Percentiles rank a stretch among this genome's conserved stretches.
Conservation (phyloP, 2,888 invertebrate genomes). For the Thelaira solivaga region DNA sequence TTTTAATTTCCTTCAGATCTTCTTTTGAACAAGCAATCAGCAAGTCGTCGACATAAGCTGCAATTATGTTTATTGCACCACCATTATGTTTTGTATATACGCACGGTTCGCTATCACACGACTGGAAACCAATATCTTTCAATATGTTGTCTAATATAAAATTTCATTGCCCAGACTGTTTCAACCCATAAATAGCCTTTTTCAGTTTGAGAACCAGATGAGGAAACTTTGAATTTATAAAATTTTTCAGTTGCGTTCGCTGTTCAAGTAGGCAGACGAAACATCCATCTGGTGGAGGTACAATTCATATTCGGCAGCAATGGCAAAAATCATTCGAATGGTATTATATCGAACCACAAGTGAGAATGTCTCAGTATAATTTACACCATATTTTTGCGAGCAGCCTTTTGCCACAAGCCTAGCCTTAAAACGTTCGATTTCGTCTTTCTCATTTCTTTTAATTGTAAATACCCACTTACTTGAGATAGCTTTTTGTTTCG, state of each 20-base stretch:
- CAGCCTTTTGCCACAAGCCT: conserved; percentile 38
- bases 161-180: no score
- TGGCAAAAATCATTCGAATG: conserved; percentile 8
- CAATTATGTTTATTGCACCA: conserved; percentile 26
- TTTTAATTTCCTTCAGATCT: conserved; percentile 7
- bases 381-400: conserved; percentile 29
- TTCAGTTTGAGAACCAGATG: no score
- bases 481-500: neutral
- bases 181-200: no score
- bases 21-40: conserved; percentile 33
- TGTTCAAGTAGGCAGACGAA: conserved; percentile 23
- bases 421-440: conserved; percentile 27
- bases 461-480: conserved; percentile 20
- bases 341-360: conserved; percentile 16
- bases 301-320: conserved; percentile 15
- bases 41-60: conserved; percentile 56
- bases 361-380: conserved; percentile 35
- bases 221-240: no score
- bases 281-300: conserved; percentile 42
- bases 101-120: conserved; percentile 16
- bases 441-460: conserved; percentile 8
- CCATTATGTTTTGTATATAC: neutral
- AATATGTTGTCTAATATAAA: conserved; percentile 32
- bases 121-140: conserved; percentile 10
- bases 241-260: conserved; percentile 45